phyloP scores from a whole-genome alignment of 2,113 vertebrate species.

The Uropsilus gracilis region DNA sequence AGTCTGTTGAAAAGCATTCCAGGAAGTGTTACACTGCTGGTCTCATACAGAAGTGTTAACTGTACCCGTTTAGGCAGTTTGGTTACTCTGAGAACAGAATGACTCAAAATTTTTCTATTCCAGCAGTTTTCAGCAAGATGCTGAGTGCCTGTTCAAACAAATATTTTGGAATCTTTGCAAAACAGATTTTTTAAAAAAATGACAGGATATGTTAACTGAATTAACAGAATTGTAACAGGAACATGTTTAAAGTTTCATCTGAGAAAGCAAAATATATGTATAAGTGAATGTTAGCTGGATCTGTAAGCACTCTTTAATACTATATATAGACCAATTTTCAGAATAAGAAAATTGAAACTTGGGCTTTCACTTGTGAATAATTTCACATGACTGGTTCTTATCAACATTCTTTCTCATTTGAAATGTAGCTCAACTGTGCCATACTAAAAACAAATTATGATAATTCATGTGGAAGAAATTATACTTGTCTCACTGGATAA shows the following conservation, averaged over 20 bases:
- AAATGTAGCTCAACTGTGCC: not conserved
- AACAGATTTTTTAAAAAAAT: constrained; percentile 62
- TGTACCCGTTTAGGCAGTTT: constrained; percentile 55
- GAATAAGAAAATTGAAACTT: not conserved
- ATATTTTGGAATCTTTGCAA: constrained; percentile 73
- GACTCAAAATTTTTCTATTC: constrained; percentile 69
- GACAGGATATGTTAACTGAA: constrained; percentile 61
- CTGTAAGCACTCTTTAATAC: constrained; percentile 25
- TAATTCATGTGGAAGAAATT: not conserved
- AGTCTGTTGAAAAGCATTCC: constrained; percentile 49
- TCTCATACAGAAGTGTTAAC: constrained; percentile 56
- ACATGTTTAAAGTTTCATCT: constrained; percentile 53
- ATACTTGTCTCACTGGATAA: constrained; percentile 14
- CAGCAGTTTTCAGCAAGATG: constrained; percentile 67
- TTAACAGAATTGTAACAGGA: constrained; percentile 64
- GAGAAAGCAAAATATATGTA: constrained; percentile 41
- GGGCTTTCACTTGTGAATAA: not conserved
- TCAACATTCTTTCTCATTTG: not conserved
- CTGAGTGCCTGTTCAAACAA: constrained; percentile 65
- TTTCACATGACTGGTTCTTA: not conserved
- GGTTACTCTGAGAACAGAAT: constrained; percentile 40
- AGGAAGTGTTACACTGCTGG: constrained; percentile 47
- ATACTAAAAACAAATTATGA: not conserved
- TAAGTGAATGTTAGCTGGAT: constrained; percentile 38
- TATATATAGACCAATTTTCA: not conserved